Evolutionary conservation across 1,140 invertebrate species (phyloP), one percentile per base, ranked within the genome.

Genomic region (Schlechtendalia chinensis): DNA sequence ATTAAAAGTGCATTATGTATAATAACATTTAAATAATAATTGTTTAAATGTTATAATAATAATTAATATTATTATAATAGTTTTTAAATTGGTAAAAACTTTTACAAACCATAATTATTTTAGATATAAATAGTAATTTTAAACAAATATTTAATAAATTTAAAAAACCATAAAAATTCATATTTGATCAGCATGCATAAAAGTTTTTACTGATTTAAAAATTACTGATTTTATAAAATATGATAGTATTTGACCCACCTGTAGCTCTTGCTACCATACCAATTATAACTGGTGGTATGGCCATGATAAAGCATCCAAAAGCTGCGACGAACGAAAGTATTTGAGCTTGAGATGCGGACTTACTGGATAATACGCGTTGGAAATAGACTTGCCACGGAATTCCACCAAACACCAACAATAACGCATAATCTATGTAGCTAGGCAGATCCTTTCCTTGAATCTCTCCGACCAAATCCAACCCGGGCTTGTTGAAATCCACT

Each of bases 371-470:
- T 0, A 99, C 97, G 59, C 98, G 88, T 88, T 99, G 98, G 87
- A 99, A 99, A 85, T 98, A 99, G 5, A 98, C 93, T 90, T 97
- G 96, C 98, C 98, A 99, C 0, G 98, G 98, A 83, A 99, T 98
- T 32, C 98, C 98, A 12, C 98, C 98, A 84, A 98, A 98, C 61
- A 98, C 89, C 12, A 99, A 89, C 67, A 99, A 88, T 75, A 99
- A 87, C 29, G 93, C 95, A 82, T 94, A 92, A 87, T 99, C 98
- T 27, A 96, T 84, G 85, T 98, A 99, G 72, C 89, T 90, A 85
- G 93, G 95, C 59, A 92, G 90, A 81, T 94, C 91, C 10, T 89
- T 86, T 0, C 90, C 86, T 12, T 92, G 89, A 6, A 98, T 87
- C 16, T 88, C 86, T 0, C 96, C 96, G 69, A 98, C 93, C 96